Evolutionary conservation across 1,140 invertebrate species (phyloP).

Genomic region (Hestina assimilis): DNA sequence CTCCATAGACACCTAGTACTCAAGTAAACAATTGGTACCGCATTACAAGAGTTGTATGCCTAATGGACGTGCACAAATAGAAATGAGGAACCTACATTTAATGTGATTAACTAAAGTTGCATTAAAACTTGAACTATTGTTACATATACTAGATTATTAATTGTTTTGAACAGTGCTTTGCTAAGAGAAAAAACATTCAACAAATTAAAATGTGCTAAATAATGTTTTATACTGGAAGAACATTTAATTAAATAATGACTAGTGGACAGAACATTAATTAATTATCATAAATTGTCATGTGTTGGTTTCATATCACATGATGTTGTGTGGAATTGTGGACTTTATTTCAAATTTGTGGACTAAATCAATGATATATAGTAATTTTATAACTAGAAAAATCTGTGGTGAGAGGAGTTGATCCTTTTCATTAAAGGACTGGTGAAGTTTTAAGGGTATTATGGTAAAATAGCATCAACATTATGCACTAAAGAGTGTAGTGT

Average conservation of each 20-base stretch:
- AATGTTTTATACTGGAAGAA: conserved; percentile 74
- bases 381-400: conserved; percentile 75
- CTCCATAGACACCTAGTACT: conserved; percentile 75
- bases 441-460: conserved; percentile 30
- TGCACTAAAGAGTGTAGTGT: conserved; percentile 56
- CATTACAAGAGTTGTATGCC: conserved; percentile 58
- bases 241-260: conserved; percentile 68
- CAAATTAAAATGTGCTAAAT: conserved; percentile 77
- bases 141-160: conserved; percentile 63
- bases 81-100: conserved; percentile 48
- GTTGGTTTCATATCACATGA: conserved; percentile 47
- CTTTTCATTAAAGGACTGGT: conserved; percentile 61
- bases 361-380: conserved; percentile 71
- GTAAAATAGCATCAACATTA: conserved; percentile 42
- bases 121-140: conserved; percentile 64
- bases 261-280: conserved; percentile 72
- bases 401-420: conserved; percentile 74
- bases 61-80: conserved; percentile 45
- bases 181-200: conserved; percentile 71
- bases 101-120: conserved; percentile 36
- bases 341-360: conserved; percentile 77
- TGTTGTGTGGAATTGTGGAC: conserved; percentile 68
- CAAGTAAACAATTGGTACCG: conserved; percentile 66
- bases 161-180: conserved; percentile 76
- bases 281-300: conserved; percentile 56